Base-by-base conservation (phyloP, 1,140 invertebrate genomes). In the Halictus rubicundus region DNA sequence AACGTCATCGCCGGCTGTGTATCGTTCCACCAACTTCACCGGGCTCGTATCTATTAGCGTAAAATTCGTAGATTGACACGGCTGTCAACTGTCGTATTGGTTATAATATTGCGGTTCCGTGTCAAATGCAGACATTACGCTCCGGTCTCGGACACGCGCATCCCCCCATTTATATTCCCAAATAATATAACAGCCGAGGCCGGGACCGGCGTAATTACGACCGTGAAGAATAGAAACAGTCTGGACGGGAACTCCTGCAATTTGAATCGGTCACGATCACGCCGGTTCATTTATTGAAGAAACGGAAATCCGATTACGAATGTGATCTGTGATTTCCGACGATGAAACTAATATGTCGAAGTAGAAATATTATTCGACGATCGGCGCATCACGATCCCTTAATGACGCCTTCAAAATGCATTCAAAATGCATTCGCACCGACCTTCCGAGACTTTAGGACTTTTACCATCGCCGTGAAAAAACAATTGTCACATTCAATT, bases 71-170 rank as follows among this genome's bases (percentile, higher is more conserved):
- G 37, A 70, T 61, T 25, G 16, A n/a, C 42, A 21, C 9, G 9
- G 16, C 23, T 3, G 25, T 49, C 66, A 69, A 23, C 66, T 39
- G 57, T 52, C 42, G 7, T 8, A 39, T 70, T 70, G 46, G 16
- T 32, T 25, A 49, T 10, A 63, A 61, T 39, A 70, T 39, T 3
- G 42, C 60, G 75, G 66, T 32, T 19, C 42, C 16, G 10, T 19
- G 74, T 63, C 66, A 77, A 49, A 49, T 16, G 27, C 75, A 77
- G 60, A 68, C 9, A 42, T 8, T 8, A 16, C 16, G 54, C 16
- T 59, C 39, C 66, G 23, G 4, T 19, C 2, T 0, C 19, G 6
- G 23, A 27, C 19, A 8, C 5, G 27, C 8, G 2, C 16, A 16
- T 2, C 6, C 21, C 37, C 5, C 4, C 12, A 49, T 69, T 69